These are phyloP conservation scores for Cervus canadensis DNA, from an alignment of 2,113 vertebrate genomes.

Conservation along the genomic window DNA sequence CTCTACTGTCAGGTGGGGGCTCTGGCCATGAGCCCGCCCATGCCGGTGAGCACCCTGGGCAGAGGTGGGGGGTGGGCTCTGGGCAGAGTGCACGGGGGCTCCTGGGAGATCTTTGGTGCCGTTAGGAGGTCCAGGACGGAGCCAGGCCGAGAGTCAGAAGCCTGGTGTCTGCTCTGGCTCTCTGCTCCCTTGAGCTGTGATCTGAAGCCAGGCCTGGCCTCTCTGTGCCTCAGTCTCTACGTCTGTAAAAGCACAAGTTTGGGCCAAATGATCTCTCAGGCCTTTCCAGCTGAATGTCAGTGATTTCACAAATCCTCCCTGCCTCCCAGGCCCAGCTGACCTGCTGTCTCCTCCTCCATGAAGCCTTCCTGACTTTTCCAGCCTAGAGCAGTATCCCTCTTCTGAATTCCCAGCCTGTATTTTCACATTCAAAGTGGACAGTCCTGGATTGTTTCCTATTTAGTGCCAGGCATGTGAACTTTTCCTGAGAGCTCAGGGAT, in stretches of 20 bases:
- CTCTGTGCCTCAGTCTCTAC: background rate
- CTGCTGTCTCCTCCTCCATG: background rate
- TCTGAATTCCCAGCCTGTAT: background rate
- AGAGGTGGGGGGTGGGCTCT: background rate
- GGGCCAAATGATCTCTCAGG: background rate
- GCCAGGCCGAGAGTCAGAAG: background rate
- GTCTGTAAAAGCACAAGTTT: background rate
- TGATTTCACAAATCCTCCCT: background rate
- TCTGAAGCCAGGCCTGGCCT: background rate
- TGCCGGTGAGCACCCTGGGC: constrained; percentile 79
- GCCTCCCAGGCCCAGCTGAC: background rate
- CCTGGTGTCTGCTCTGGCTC: background rate
- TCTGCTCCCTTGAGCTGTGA: background rate
- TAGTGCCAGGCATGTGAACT: background rate
- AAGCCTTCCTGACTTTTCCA: background rate
- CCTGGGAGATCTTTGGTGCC: background rate
- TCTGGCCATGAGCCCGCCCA: constrained; percentile 97
- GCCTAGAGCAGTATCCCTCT: background rate
- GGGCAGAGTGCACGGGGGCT: background rate
- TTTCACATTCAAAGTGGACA: background rate
- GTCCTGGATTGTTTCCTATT: background rate
- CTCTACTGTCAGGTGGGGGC: constrained; percentile 92
- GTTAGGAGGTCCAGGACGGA: background rate
- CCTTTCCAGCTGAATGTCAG: background rate
- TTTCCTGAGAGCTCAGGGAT: background rate